Percentiles rank a stretch among this genome's conserved stretches.
Evolutionary conservation across 2,113 vertebrate genomes (phyloP).

Genomic region (Burhinus oedicnemus): DNA sequence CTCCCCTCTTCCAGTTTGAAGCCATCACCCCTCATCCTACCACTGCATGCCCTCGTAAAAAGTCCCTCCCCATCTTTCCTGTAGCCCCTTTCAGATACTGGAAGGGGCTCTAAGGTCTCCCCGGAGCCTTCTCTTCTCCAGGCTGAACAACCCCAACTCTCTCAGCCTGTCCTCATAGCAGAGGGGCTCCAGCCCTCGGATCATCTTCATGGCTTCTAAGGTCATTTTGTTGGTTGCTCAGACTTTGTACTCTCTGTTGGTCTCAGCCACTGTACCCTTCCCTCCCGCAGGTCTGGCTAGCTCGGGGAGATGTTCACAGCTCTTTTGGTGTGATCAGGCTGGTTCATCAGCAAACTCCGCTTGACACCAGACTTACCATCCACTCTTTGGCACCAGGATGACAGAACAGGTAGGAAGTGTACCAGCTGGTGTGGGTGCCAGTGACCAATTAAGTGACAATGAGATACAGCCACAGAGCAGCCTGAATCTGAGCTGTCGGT

Average conservation of each 20-base stretch:
- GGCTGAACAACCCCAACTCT: too few species aligned
- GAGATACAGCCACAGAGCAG: neutral
- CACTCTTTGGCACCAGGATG: neutral
- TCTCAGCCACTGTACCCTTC: neutral
- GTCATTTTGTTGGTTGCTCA: neutral
- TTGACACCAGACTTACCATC: neutral
- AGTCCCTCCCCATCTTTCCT: too few species aligned
- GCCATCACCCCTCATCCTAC: too few species aligned
- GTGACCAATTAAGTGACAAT: neutral
- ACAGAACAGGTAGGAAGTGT: neutral
- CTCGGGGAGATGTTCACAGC: neutral
- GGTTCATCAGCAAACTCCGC: neutral
- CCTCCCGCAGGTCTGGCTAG: neutral
- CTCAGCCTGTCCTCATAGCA: too few species aligned
- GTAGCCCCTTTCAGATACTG: too few species aligned
- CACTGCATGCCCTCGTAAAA: too few species aligned
- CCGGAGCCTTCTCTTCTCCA: too few species aligned
- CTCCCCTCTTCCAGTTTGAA: too few species aligned
- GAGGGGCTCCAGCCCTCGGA: too few species aligned
- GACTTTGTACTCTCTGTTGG: too few species aligned
- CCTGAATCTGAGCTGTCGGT: neutral
- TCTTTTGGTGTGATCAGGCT: neutral
- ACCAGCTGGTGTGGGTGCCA: accelerated
- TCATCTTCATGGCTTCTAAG: neutral
- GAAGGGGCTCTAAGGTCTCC: too few species aligned